Conservation (phyloP, 2,797 vertebrate genomes). For the Pangasius sanitwongsei region DNA sequence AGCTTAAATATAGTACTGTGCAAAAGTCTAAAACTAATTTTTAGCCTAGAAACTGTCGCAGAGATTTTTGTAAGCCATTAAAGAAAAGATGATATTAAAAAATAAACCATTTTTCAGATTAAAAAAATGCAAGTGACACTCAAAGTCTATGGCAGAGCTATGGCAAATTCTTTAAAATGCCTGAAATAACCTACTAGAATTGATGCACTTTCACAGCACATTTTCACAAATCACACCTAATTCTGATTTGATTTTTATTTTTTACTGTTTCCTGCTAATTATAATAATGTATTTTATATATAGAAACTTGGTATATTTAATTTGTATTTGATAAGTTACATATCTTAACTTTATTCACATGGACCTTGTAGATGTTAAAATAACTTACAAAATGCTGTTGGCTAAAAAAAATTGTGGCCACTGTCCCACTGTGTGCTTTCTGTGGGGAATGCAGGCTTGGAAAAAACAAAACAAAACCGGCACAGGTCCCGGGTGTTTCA, state of each 20-base stretch:
- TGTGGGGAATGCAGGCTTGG: background rate
- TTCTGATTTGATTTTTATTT: background rate
- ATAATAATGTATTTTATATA: no score
- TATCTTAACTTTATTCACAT: background rate
- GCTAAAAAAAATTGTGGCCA: background rate
- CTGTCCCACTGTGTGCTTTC: background rate
- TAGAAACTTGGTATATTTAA: no score
- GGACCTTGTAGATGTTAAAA: background rate
- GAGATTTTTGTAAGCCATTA: background rate
- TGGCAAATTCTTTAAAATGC: background rate
- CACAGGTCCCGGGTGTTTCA: background rate
- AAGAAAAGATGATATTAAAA: background rate
- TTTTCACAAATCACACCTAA: background rate
- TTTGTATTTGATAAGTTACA: background rate
- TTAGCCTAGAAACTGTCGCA: background rate
- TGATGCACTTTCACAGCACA: background rate
- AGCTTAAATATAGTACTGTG: background rate
- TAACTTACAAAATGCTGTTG: background rate
- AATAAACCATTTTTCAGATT: background rate
- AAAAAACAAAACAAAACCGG: background rate
- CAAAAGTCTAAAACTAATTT: background rate
- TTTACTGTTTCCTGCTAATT: no score
- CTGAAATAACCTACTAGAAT: background rate
- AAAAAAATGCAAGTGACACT: background rate
- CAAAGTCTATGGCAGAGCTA: background rate